phyloP scores from a whole-genome alignment of 2,797 vertebrate genomes.

The Hephaestus fuliginosus region DNA sequence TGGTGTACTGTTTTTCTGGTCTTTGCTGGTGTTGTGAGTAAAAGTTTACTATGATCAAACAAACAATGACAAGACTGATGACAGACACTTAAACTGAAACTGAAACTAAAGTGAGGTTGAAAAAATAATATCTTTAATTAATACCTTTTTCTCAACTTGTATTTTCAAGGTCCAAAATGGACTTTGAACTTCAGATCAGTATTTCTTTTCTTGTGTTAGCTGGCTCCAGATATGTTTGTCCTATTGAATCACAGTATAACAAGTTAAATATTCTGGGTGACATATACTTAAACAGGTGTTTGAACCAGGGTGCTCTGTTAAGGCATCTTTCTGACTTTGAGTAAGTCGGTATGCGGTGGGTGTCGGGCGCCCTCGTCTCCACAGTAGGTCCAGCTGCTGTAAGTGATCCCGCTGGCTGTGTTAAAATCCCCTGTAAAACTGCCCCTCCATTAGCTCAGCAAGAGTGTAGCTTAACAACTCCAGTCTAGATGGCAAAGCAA shows the following conservation, averaged over 20 bases:
- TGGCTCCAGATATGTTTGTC: not conserved
- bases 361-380: not conserved
- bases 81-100: no score
- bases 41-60: no score
- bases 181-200: not conserved
- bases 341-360: not conserved
- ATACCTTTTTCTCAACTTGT: not conserved
- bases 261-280: not conserved
- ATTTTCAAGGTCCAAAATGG: not conserved
- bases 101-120: no score
- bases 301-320: not conserved
- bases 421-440: slow-evolving; percentile 48
- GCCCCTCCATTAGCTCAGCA: slow-evolving; percentile 47
- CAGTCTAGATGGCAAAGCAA: slow-evolving; percentile 50
- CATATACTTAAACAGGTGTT: not conserved
- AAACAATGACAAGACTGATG: no score
- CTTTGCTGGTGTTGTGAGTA: no score
- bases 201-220: not conserved
- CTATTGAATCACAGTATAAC: not conserved
- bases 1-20: no score
- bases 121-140: no score
- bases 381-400: slow-evolving; percentile 20
- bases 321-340: slow-evolving; percentile 2
- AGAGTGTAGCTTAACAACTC: slow-evolving; percentile 48
- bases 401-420: slow-evolving; percentile 46